phyloP scores from a whole-genome alignment of 2,888 invertebrate genomes.

The Chrysomela aeneicollis region DNA sequence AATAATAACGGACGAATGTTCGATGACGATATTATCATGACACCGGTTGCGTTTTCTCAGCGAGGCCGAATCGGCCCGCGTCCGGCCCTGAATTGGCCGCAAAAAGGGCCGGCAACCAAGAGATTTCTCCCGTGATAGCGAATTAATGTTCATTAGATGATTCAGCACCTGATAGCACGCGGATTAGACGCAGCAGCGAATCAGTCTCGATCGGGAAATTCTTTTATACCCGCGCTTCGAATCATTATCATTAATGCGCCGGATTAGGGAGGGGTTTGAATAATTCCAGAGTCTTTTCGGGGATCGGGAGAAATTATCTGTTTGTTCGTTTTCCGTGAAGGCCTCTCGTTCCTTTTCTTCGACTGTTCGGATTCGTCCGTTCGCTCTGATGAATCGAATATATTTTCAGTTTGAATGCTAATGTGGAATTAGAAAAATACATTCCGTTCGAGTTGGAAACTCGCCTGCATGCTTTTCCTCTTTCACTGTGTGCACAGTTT shows the following conservation, averaged over 20 bases:
- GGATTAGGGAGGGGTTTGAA: constrained; percentile 28
- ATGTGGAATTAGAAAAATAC: neutral
- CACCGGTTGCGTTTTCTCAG: too few relatives aligned
- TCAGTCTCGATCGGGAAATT: constrained; percentile 29
- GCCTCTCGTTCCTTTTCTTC: neutral
- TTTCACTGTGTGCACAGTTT: neutral
- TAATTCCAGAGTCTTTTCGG: constrained; percentile 20
- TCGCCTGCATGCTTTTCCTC: neutral
- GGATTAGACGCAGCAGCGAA: constrained; percentile 26
- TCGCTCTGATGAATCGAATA: constrained; percentile 3
- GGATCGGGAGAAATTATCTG: neutral
- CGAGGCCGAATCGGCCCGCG: too few relatives aligned
- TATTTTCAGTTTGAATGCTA: neutral
- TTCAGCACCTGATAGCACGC: constrained; percentile 35
- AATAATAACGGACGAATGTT: too few relatives aligned
- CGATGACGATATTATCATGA: too few relatives aligned
- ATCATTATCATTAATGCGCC: constrained; percentile 31
- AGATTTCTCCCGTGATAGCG: constrained; percentile 31
- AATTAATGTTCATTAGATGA: constrained; percentile 37
- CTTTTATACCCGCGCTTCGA: constrained; percentile 25
- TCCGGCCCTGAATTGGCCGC: too few relatives aligned
- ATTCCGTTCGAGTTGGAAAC: neutral
- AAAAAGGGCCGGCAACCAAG: constrained; percentile 13
- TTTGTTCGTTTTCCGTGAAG: neutral
- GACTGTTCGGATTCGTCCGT: neutral